Percentiles rank a stretch among this genome's conserved stretches.
These are phyloP conservation scores for Agapornis roseicollis DNA, from an alignment of 2,113 vertebrate species.

Conservation along the genomic window DNA sequence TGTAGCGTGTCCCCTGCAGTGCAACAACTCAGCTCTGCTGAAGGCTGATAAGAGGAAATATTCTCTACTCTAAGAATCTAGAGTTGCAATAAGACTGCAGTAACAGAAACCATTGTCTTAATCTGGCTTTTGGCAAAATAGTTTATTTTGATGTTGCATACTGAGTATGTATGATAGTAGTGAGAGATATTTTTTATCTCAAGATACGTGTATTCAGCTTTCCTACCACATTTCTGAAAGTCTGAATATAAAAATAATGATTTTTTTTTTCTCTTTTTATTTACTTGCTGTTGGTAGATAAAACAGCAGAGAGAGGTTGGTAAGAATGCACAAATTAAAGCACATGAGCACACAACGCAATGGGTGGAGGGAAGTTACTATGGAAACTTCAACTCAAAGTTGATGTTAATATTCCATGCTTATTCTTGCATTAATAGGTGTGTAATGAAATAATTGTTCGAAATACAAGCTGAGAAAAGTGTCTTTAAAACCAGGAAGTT, in stretches of 20 bases:
- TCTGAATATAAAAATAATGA: neutral
- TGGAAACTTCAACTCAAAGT: neutral
- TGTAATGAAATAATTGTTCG: neutral
- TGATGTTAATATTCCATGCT: neutral
- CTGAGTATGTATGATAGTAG: neutral
- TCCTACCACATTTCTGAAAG: neutral
- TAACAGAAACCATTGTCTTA: slow-evolving; percentile 11
- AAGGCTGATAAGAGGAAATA: neutral
- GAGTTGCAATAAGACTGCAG: neutral
- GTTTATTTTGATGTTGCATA: neutral
- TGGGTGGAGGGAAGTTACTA: neutral
- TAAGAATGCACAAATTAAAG: neutral
- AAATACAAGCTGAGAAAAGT: neutral
- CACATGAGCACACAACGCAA: neutral
- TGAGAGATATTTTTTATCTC: neutral
- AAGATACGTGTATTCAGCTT: neutral
- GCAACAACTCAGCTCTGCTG: neutral
- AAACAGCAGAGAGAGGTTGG: neutral
- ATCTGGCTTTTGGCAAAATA: neutral
- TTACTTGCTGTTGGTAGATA: neutral
- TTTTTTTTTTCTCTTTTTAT: neutral
- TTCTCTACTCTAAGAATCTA: neutral
- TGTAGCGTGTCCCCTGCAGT: neutral
- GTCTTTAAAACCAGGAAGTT: neutral
- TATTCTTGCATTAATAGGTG: neutral